Evolutionary conservation across 1,140 invertebrate genomes (phyloP), one percentile per base, ranked within the genome.

Genomic region (Drosophila mayri): DNA sequence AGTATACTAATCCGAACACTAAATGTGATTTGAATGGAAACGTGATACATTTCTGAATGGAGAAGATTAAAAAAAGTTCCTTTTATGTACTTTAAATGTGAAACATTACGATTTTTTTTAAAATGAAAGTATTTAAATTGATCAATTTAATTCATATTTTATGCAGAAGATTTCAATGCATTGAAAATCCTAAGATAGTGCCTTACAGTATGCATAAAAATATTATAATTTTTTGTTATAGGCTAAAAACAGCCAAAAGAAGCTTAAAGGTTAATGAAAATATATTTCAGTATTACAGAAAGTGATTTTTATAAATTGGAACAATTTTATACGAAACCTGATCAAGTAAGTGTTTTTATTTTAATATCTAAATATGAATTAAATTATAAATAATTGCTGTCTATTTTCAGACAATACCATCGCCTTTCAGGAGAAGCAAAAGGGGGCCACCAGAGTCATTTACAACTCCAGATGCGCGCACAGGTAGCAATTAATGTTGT

Each of bases 401-500:
- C 18, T 22, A 54, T 54, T 37, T 54, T 54, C 9, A 2, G 8
- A 22, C 8, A 41, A 58, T 28, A 6, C 37, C 55, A 22, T 22
- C 50, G 50, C 32, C 32, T 22, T 22, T 1, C 11, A 30, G 61
- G 20, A 28, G 41, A 28, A 54, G 35, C 28, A 16, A 16, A 37
- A 7, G 50, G 32, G 32, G 52, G 73, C 43, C 52, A 49, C 25
- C 50, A 37, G 55, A 77, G 60, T 62, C 63, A 82, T 88, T 79
- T 85, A 62, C 75, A 85, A 77, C 62, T 71, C 16, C 20, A 54
- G 70, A 65, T 47, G 46, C 57, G 46, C 65, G 44, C 44, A 41
- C 71, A 86, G 68, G 64, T 76, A 61, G 64, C 81, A 88, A 87
- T 87, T 87, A 88, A 79, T 71, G 81, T 78, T 63, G 61, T 74